Evolutionary conservation across 2,797 vertebrate genomes (phyloP), one percentile per base, ranked within the genome.

Genomic region (Enteromius unitaeniatus): DNA sequence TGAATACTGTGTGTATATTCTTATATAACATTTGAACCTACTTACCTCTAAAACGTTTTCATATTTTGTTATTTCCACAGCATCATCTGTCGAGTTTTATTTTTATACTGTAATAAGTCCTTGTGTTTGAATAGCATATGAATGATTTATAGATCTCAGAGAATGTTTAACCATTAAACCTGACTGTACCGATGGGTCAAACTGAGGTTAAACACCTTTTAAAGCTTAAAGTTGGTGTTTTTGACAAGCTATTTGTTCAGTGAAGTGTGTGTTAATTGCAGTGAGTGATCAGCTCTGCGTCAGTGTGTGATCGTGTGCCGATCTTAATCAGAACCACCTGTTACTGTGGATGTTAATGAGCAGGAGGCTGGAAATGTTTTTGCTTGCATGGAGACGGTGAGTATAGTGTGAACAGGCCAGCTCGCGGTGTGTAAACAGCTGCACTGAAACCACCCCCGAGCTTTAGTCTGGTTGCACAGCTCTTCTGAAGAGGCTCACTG

Each of bases 181-280:
- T 4, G 37, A 78, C n/a, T 13, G 49, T 81, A 37, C 34, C 31
- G 31, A 17, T 1, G 26, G 86, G 85, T 84, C 83, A 79, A 58
- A 13, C 23, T 34, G 15, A 82, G 88, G 84, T 42, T 64, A 64
- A 72, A 42, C n/a, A 42, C 45, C 62, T 86, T 86, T 81, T 51
- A 82, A 79, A 87, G 83, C 15, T 28, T 85, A 68, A 68, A 84
- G 49, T 78, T 37, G 21, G 47, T 76, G 67, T 79, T 78, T 75
- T 69, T 28, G 85, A 51, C 79, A 72, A 86, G 77, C 65, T 82
- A 73, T 85, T 84, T 86, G 76, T 81, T 62, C 69, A 73, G 91
- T 91, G 89, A 85, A 92, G 92, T 89, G 89, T 87, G 90, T 90
- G 91, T 91, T 91, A 92, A 89, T 90, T 90, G 92, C 91, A 91